These are phyloP conservation scores for Tribolium madens DNA, from an alignment of 1,140 invertebrate species.

Conservation along the genomic window DNA sequence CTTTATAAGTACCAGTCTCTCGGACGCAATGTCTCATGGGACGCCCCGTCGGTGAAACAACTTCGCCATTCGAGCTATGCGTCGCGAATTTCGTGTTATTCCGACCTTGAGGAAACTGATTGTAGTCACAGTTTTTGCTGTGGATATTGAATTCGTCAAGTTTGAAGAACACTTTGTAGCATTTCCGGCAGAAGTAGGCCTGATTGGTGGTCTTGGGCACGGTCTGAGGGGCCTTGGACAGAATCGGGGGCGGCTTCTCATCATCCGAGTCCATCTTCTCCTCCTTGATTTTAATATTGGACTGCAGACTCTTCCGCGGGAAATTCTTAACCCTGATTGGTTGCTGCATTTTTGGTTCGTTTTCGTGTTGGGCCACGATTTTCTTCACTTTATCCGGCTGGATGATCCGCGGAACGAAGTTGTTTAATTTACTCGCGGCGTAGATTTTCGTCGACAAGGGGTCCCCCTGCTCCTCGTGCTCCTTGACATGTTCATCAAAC, in stretches of 20 bases:
- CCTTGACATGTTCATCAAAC: constrained; percentile 60
- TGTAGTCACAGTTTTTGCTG: constrained; percentile 60
- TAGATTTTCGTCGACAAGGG: constrained; percentile 59
- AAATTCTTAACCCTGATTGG: constrained; percentile 49
- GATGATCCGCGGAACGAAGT: constrained; percentile 56
- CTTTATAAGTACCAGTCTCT: constrained; percentile 59
- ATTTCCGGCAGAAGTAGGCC: constrained; percentile 64
- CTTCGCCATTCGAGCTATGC: constrained; percentile 48
- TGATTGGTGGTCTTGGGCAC: constrained; percentile 57
- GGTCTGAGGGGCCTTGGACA: background rate
- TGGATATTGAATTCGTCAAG: constrained; percentile 64
- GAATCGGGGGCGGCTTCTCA: background rate
- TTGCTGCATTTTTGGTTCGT: constrained; percentile 31
- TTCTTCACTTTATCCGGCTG: constrained; percentile 49
- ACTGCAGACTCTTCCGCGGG: background rate
- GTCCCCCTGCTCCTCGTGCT: constrained; percentile 58
- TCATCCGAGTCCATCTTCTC: constrained; percentile 50
- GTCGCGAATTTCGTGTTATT: background rate
- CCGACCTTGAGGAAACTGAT: constrained; percentile 28
- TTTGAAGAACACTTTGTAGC: constrained; percentile 64
- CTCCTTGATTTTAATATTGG: constrained; percentile 56
- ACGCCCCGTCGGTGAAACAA: constrained; percentile 54
- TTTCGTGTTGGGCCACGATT: constrained; percentile 8
- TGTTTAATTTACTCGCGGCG: constrained; percentile 59
- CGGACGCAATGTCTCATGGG: constrained; percentile 60